Percentiles rank a stretch among this genome's conserved stretches.
These are phyloP conservation scores for Drosophila colorata DNA, from an alignment of 2,888 invertebrate species.

Conservation along the genomic window DNA sequence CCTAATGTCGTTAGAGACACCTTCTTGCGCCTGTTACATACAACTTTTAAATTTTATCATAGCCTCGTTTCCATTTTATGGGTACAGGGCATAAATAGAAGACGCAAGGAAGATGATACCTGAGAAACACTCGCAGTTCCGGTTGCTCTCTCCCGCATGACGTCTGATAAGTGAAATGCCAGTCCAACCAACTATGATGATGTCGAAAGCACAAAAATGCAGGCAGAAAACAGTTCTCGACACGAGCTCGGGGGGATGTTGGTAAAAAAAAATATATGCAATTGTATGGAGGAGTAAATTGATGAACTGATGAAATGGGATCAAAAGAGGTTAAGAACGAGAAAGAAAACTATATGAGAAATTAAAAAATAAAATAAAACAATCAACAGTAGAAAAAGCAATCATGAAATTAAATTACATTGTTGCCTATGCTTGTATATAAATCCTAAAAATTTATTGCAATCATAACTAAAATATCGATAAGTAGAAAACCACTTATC, in stretches of 20 bases:
- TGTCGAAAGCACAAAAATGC: constrained; percentile 3
- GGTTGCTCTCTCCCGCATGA: not conserved
- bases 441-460: not conserved
- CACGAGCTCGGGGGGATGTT: constrained; percentile 1
- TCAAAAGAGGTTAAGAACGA: too few species aligned
- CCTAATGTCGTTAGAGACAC: too few species aligned
- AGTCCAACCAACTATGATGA: constrained; percentile 5
- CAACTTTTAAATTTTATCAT: too few species aligned
- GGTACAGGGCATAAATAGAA: not conserved
- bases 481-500: too few species aligned
- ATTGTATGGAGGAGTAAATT: too few species aligned
- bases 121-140: constrained; percentile 4
- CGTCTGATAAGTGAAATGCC: constrained; percentile 23
- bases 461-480: not conserved
- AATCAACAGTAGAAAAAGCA: not conserved
- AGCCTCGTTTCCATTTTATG: not conserved
- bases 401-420: not conserved
- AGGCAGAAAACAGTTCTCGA: constrained; percentile 4
- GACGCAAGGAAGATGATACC: constrained; percentile 3
- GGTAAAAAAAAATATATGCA: too few species aligned
- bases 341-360: too few species aligned
- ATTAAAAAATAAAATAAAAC: too few species aligned
- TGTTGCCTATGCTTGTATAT: not conserved
- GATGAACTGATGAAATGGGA: too few species aligned
- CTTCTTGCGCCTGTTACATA: too few species aligned